These are phyloP conservation scores for Drosophila pseudoobscura DNA, from an alignment of 1,140 invertebrate genomes.

Conservation along the genomic window DNA sequence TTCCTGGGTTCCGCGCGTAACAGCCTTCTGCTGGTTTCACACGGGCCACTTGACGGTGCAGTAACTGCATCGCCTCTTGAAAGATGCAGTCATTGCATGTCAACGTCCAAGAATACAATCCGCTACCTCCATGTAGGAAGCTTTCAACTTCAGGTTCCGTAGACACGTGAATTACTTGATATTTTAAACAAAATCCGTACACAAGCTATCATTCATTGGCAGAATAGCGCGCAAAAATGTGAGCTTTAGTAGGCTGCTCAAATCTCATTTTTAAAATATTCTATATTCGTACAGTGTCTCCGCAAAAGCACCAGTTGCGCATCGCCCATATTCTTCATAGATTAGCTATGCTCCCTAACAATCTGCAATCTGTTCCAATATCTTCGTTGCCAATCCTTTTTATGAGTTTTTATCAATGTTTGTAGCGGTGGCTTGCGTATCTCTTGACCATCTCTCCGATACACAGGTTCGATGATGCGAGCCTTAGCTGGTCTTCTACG, in stretches of 20 bases:
- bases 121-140: background rate
- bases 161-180: background rate
- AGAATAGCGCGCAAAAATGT: constrained; percentile 13
- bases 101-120: background rate
- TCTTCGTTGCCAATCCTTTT: background rate
- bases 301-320: constrained; percentile 22
- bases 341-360: constrained; percentile 8
- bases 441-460: background rate
- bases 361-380: constrained; percentile 8
- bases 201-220: too few relatives aligned
- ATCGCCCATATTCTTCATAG: constrained; percentile 22
- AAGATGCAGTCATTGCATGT: too few relatives aligned
- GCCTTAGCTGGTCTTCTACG: constrained; percentile 16
- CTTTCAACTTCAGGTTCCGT: background rate
- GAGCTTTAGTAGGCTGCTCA: background rate
- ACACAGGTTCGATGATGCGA: background rate
- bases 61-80: too few relatives aligned
- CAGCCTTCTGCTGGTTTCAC: too few relatives aligned
- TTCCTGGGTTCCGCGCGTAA: too few relatives aligned
- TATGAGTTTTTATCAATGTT: background rate
- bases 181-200: background rate
- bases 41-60: too few relatives aligned
- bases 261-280: constrained; percentile 7
- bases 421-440: background rate
- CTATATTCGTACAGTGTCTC: background rate